Evolutionary conservation across 2,797 vertebrate genomes (phyloP), one percentile per base, ranked within the genome.

Genomic region (Lutjanus argentimaculatus): DNA sequence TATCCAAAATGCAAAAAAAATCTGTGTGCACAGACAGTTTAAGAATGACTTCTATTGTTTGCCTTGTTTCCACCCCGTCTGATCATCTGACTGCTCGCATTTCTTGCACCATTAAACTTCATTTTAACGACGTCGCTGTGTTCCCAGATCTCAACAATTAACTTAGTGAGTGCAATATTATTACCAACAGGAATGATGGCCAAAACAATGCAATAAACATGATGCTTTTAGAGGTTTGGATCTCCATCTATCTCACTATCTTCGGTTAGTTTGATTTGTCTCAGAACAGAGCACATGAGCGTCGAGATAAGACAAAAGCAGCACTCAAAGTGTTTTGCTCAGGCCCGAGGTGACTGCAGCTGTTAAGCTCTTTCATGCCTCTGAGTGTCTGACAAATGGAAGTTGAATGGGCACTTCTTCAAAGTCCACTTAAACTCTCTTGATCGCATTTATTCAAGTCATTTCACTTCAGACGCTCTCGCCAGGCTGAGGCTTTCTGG

Each of bases 351-450:
- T 52, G 75, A 49, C 62, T 36, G 61, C 49, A 69, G 68, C 77
- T 70, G 51, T 68, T 64, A 7, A 63, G 48, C 75, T 30, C 69
- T 74, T 74, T 76, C 51, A 68, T 67, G 82, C 53, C 55, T 75
- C 25, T 55, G 36, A 77, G 79, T 63, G 79, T 79, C 55, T 76
- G 74, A 80, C 70, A 77, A 68, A 83, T 66, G 58, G 36, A 75
- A 75, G 57, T 45, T 68, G 17, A 90, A 85, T 21, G 53, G 36
- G 72, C 73, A 69, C 56, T 79, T 79, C 76, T 77, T 88, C 67
- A 84, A 76, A 82, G 77, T 66, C 72, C 75, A 78, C 67, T 83
- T 77, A 66, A 70, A 72, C 53, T 68, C 75, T 70, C 66, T 72
- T 69, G 64, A 84, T 79, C 25, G 7, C 58, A 72, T 78, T 75